phyloP scores from a whole-genome alignment of 2,888 invertebrate genomes.

The Oscheius sp. region DNA sequence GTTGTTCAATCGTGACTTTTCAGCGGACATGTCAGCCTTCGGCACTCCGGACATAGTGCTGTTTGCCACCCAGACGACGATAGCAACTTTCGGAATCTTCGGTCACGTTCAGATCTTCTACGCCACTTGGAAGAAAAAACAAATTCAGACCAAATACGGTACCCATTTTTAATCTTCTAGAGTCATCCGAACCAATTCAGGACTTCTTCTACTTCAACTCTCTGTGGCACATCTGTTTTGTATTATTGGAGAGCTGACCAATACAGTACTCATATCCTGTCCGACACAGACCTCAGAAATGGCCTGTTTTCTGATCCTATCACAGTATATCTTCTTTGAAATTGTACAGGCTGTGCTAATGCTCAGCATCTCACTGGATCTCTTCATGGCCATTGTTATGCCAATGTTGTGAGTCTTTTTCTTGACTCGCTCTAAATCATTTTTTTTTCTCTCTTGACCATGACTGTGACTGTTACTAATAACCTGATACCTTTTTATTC shows the following conservation, averaged over 20 bases:
- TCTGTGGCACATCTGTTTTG: slow-evolving; percentile 28
- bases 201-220: slow-evolving; percentile 24
- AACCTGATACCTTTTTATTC: no score
- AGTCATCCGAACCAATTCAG: slow-evolving; percentile 17
- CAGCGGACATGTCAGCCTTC: slow-evolving; percentile 7
- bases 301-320: slow-evolving; percentile 16
- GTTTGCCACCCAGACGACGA: background rate
- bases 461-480: no score
- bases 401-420: slow-evolving; percentile 31
- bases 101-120: slow-evolving; percentile 34
- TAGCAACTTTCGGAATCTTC: slow-evolving; percentile 30
- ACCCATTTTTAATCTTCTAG: background rate
- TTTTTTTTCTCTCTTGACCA: no score
- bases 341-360: slow-evolving; percentile 31
- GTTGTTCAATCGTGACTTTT: background rate
- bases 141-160: slow-evolving; percentile 33
- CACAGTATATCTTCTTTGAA: slow-evolving; percentile 29
- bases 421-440: background rate
- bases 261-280: slow-evolving; percentile 16
- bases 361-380: slow-evolving; percentile 31
- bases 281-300: slow-evolving; percentile 1
- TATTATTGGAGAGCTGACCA: slow-evolving; percentile 27
- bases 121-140: slow-evolving; percentile 29
- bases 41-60: slow-evolving; percentile 12
- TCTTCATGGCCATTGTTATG: slow-evolving; percentile 24